phyloP scores from a whole-genome alignment of 2,113 vertebrate species.

The Pterophyllum scalare region DNA sequence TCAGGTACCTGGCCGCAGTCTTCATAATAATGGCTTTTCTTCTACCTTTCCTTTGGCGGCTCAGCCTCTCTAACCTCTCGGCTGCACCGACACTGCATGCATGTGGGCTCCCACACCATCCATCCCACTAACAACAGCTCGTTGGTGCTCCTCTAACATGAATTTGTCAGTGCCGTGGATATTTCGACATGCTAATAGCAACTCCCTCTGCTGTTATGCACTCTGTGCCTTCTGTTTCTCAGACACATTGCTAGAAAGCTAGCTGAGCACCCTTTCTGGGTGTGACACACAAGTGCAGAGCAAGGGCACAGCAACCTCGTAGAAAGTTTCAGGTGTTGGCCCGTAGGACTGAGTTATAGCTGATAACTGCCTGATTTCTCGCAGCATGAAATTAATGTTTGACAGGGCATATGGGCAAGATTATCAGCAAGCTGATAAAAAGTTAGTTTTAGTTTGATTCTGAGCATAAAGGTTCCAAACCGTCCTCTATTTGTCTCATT shows the following conservation, averaged over 20 bases:
- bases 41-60: conserved; percentile 21
- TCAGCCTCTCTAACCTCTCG: conserved; percentile 28
- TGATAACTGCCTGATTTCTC: background rate
- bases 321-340: conserved; percentile 7
- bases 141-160: background rate
- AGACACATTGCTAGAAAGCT: background rate
- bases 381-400: conserved; percentile 59
- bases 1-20: conserved; percentile 75
- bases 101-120: conserved; percentile 47
- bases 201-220: background rate
- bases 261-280: background rate
- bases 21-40: conserved; percentile 48
- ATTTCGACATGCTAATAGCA: conserved; percentile 27
- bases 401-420: conserved; percentile 23
- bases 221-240: background rate
- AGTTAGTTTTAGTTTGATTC: conserved; percentile 16
- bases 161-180: conserved; percentile 17
- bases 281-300: conserved; percentile 37
- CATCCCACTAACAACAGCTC: conserved; percentile 61
- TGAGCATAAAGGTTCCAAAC: background rate
- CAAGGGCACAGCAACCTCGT: conserved; percentile 65
- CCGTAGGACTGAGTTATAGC: background rate
- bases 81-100: conserved; percentile 57
- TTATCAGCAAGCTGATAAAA: conserved; percentile 37
- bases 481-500: background rate